Conservation (phyloP, 1,140 invertebrate species). For the Hypsibius dujardini region DNA sequence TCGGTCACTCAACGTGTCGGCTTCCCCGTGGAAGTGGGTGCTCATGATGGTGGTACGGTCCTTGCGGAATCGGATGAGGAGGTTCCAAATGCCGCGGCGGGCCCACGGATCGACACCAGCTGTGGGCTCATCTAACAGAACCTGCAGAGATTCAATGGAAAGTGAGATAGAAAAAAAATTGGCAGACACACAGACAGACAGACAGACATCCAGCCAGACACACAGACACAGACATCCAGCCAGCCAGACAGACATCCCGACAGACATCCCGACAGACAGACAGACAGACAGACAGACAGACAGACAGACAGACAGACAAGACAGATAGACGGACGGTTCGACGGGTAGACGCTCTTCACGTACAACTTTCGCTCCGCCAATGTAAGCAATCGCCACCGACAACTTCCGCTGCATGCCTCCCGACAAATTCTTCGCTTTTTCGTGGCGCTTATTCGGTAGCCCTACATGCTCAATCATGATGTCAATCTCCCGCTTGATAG, state of each 20-base stretch:
- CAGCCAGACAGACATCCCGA: too few species aligned
- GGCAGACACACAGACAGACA: too few species aligned
- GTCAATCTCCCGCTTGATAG: constrained; percentile 32
- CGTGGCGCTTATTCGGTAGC: constrained; percentile 38
- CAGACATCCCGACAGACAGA: too few species aligned
- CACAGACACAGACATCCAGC: too few species aligned
- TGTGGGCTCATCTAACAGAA: constrained; percentile 42
- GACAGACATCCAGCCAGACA: too few species aligned
- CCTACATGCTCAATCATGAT: constrained; percentile 38
- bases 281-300: too few species aligned
- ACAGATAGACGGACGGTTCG: too few species aligned
- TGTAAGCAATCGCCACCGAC: constrained; percentile 43
- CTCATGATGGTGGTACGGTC: constrained; percentile 47
- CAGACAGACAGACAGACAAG: too few species aligned
- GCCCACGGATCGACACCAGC: constrained; percentile 42
- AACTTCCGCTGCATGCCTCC: constrained; percentile 46
- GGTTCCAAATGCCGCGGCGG: constrained; percentile 39
- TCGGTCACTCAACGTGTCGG: constrained; percentile 47
- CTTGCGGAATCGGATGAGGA: constrained; percentile 40
- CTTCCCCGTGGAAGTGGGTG: constrained; percentile 49
- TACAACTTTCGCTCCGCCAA: constrained; percentile 37
- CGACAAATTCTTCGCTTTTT: constrained; percentile 38
- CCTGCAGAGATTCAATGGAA: constrained; percentile 19
- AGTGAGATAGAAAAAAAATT: too few species aligned
- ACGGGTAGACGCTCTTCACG: too few species aligned